These are phyloP conservation scores for Lacerta agilis DNA, from an alignment of 2,797 vertebrate genomes.

Conservation along the genomic window DNA sequence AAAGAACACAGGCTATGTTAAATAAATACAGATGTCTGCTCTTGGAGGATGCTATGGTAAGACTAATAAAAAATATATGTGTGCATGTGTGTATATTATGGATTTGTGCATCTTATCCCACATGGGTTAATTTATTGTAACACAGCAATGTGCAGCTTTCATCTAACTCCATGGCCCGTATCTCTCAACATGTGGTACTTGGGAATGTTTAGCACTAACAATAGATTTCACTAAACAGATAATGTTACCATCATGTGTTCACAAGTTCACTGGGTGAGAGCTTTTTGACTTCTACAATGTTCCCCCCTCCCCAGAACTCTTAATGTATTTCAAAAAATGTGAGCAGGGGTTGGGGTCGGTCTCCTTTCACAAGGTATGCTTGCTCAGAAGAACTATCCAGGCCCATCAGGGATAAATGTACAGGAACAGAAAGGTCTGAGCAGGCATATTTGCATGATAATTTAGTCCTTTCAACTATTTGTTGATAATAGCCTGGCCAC, in stretches of 20 bases:
- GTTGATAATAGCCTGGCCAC: not conserved
- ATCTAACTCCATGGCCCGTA: not conserved
- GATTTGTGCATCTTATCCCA: not conserved
- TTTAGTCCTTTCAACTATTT: not conserved
- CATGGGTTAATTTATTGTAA: not conserved
- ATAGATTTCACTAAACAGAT: not conserved
- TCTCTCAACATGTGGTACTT: not conserved
- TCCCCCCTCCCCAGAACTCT: not conserved
- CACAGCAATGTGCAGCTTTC: not conserved
- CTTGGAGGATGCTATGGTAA: constrained; percentile 95
- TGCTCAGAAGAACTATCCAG: not conserved
- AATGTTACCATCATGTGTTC: not conserved
- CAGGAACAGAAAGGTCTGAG: not conserved
- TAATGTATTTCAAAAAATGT: not conserved
- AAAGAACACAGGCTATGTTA: constrained; percentile 94
- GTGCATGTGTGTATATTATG: not conserved
- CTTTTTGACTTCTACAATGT: no score
- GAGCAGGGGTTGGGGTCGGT: no score
- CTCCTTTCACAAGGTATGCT: not conserved
- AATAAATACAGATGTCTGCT: constrained; percentile 97
- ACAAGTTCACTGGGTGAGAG: not conserved
- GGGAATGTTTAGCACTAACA: not conserved
- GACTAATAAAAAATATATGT: constrained; percentile 13
- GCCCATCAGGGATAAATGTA: not conserved
- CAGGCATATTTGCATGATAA: not conserved